Evolutionary conservation across 2,888 invertebrate genomes (phyloP).

Genomic region (Hirtodrosophila histrioides): DNA sequence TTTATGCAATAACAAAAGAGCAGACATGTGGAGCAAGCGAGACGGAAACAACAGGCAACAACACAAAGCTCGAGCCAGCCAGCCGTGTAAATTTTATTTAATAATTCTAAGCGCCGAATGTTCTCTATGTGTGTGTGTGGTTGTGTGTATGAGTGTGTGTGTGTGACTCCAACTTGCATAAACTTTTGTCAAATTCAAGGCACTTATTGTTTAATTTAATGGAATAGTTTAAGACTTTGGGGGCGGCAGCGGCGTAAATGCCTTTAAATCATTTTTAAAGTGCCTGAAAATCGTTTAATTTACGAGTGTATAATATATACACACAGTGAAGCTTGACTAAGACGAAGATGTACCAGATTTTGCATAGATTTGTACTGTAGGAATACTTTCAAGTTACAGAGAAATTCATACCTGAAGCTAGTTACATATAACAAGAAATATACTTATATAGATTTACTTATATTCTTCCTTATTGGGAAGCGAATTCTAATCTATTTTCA

Average conservation of each 20-base stretch:
- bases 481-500: no score
- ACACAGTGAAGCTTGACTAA: slow-evolving; percentile 36
- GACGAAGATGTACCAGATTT: neutral
- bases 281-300: slow-evolving; percentile 66
- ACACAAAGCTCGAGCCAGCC: slow-evolving; percentile 38
- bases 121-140: neutral
- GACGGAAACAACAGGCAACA: slow-evolving; percentile 29
- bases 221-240: slow-evolving; percentile 52
- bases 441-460: no score
- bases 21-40: slow-evolving; percentile 38
- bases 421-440: no score
- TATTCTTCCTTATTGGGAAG: no score
- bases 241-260: slow-evolving; percentile 21
- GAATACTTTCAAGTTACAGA: no score
- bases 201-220: slow-evolving; percentile 72
- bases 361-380: no score
- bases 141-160: slow-evolving; percentile 19
- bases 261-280: slow-evolving; percentile 72
- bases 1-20: slow-evolving; percentile 62
- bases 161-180: slow-evolving; percentile 42
- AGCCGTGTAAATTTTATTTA: slow-evolving; percentile 63
- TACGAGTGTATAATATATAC: slow-evolving; percentile 49
- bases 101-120: slow-evolving; percentile 54
- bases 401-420: no score
- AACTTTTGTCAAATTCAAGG: slow-evolving; percentile 64